Percentiles rank a stretch among this genome's conserved stretches.
Evolutionary conservation across 2,888 invertebrate genomes (phyloP).

Genomic region (Nomada ferruginata): DNA sequence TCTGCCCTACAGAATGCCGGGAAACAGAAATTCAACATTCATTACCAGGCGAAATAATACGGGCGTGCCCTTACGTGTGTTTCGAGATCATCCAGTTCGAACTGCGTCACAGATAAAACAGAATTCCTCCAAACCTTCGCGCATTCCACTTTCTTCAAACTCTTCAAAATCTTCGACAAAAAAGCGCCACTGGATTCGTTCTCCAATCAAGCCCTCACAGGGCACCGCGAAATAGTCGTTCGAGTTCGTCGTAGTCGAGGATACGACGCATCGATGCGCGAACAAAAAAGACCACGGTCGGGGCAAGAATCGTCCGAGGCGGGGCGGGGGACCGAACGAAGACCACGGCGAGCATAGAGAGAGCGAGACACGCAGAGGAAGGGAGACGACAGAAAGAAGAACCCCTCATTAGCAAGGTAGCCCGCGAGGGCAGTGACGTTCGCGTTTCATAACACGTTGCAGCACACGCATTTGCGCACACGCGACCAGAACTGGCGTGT

Average conservation of each 20-base stretch:
- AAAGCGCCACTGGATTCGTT: slow-evolving; percentile 23
- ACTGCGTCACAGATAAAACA: neutral
- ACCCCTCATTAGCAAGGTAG: slow-evolving; percentile 75
- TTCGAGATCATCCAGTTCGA: slow-evolving; percentile 7
- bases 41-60: slow-evolving; percentile 68
- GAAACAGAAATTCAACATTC: slow-evolving; percentile 65
- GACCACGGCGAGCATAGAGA: neutral
- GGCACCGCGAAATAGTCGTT: slow-evolving; percentile 47
- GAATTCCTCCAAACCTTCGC: slow-evolving; percentile 4
- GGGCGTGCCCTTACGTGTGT: slow-evolving; percentile 32
- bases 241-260: slow-evolving; percentile 58
- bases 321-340: neutral
- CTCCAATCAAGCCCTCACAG: neutral
- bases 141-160: too few relatives aligned
- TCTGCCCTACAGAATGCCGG: slow-evolving; percentile 52
- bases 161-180: neutral
- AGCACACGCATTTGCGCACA: slow-evolving; percentile 59
- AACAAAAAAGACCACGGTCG: slow-evolving; percentile 36
- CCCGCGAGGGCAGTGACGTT: slow-evolving; percentile 68
- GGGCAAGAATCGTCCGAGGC: neutral
- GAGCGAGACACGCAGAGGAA: slow-evolving; percentile 16
- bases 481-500: slow-evolving; percentile 47
- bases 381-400: slow-evolving; percentile 58
- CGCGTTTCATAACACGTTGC: slow-evolving; percentile 72
- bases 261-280: slow-evolving; percentile 50